Base-by-base conservation (phyloP, 2,888 invertebrate genomes). In the Gnatocerus cornutus region DNA sequence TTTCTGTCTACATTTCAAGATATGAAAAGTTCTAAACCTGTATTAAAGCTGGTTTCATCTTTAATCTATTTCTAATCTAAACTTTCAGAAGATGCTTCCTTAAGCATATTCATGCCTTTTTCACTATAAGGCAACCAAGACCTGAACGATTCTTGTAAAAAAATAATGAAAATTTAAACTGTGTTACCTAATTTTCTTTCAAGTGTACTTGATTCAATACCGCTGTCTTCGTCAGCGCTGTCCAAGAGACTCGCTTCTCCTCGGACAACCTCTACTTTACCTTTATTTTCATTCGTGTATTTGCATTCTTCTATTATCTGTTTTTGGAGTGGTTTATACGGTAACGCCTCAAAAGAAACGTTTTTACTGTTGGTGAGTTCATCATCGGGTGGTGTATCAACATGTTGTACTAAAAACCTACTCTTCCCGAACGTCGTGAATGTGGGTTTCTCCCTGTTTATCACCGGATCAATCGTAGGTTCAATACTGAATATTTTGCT, bases 211-310 rank as follows among this genome's bases (percentile, higher is more conserved):
- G 90, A 90, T 79, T 90, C 90, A 52, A 90, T 90, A 2, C 90
- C 90, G 27, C 90, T 90, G 79, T 90, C 90, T 74, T 90, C 90
- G 77, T 90, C 90, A 0, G 89, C 90, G 77, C 90, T 89, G 81
- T 91, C 90, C 45, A 90, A 79, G 30, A 89, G 85, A 45, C 89
- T 89, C 0, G 89, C 90, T 77, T 90, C 90, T 0, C 89, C 90
- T 59, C 83, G 73, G 8, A 76, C 77, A 37, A 77, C 74, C 53
- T 78, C 78, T 4, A 78, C 75, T 50, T 78, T 76, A 5, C 58
- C 53, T 61, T 76, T 78, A 10, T 46, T 62, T 41, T 72, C 63
- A 27, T 68, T 69, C 1, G 29, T 14, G 2, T 48, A 67, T n/a
- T 39, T 33, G 55, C 72, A 71, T 16, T 75, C 73, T 29, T 71